Base-by-base conservation (phyloP, 2,113 vertebrate genomes). In the Cheilinus undulatus region DNA sequence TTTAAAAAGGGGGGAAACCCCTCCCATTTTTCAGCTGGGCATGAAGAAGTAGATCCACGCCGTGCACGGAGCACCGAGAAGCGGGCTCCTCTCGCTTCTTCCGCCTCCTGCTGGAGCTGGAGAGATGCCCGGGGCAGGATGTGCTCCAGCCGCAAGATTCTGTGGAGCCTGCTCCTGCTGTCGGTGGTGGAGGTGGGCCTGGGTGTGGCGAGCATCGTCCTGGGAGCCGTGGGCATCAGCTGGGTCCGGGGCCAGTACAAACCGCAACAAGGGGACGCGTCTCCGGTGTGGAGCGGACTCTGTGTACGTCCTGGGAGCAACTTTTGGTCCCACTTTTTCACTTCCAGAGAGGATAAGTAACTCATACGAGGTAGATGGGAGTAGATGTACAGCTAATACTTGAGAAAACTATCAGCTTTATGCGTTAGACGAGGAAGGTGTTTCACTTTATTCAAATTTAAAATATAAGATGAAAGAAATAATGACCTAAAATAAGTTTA, bases 211-310 rank as follows among this genome's bases (percentile, higher is more conserved):
- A 99, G 97, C 93, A 96, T 98, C 91, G 96, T 95, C 84, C 94
- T 99, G 93, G 97, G 97, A 77, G 95, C 97, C 43, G 97, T 99
- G 93, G 97, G 95, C 87, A 96, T 99, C 91, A 94, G 93, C 94
- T 92, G 95, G 92, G 95, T 94, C 69, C 94, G 95, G 68, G 93
- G 91, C 76, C 89, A 95, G 76, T 94, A 95, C 87, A 94, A 94
- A 86, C 95, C 95, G 80, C 96, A 97, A 90, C 97, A 98, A 88
- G 97, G 97, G 90, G 96, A 99, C 93, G 97, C 96, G 88, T 99
- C 97, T 91, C 97, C 97, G 94, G 96, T 99, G 92, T 99, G 97
- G 97, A 99, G 97, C 94, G 97, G 97, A 94, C 95, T 97, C 94
- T 99, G 97, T 95, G 97, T 99, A 96, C 91, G 97, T 98, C 93